A percentile compares a stretch with the other conserved stretches of the same genome.
Conservation (phyloP, 2,888 invertebrate genomes). For the Euphydryas editha region DNA sequence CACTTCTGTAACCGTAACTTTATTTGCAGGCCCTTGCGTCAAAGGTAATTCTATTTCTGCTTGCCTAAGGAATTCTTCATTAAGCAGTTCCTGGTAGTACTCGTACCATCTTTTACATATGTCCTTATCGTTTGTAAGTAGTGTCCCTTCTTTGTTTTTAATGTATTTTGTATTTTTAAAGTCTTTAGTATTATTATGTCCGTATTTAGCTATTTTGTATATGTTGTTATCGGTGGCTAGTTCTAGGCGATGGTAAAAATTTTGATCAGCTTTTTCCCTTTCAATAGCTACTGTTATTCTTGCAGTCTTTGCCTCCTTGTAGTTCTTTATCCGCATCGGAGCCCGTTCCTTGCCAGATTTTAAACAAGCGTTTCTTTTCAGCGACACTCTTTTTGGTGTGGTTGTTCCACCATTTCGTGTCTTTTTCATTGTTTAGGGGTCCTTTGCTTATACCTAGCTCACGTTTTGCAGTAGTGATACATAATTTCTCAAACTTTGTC, state of each 20-base stretch:
- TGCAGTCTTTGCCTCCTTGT: neutral
- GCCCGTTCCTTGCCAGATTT: neutral
- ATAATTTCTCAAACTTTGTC: neutral
- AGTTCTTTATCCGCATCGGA: neutral
- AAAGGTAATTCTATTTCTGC: neutral
- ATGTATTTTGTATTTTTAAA: neutral
- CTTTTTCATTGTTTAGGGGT: neutral
- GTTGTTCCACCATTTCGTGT: neutral
- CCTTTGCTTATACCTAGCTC: neutral
- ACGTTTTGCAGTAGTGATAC: neutral
- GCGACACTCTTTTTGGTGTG: neutral
- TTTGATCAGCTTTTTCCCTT: neutral
- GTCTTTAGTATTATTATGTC: conserved; percentile 2
- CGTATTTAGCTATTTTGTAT: conserved; percentile 8
- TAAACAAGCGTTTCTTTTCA: neutral
- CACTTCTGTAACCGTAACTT: neutral
- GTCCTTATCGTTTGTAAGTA: neutral
- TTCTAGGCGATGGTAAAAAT: neutral
- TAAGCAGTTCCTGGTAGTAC: neutral
- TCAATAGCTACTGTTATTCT: neutral
- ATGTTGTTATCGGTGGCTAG: neutral
- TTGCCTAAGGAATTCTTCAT: neutral
- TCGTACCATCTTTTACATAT: neutral
- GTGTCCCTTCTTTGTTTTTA: neutral
- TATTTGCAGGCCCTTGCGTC: neutral